Evolutionary conservation across 1,140 invertebrate genomes (phyloP).

Genomic region (Anthonomus grandis): DNA sequence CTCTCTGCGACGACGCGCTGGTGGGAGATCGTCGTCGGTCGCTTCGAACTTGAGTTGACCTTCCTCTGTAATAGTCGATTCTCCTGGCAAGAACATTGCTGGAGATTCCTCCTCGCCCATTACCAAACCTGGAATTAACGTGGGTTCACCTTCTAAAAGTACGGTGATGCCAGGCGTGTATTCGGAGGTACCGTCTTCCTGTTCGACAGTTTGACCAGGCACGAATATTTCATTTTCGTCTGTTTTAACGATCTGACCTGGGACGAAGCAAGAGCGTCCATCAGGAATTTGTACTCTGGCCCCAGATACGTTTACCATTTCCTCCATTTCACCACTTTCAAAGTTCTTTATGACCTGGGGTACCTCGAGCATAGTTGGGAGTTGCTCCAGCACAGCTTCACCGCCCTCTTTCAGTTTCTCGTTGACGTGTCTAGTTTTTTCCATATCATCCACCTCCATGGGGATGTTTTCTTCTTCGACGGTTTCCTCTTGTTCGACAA

Average conservation of each 20-base stretch:
- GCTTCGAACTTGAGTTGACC: constrained; percentile 50
- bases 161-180: constrained; percentile 73
- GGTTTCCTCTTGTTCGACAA: constrained; percentile 39
- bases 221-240: constrained; percentile 64
- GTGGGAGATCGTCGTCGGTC: constrained; percentile 39
- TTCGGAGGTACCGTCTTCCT: constrained; percentile 55
- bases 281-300: constrained; percentile 63
- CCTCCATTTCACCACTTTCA: constrained; percentile 58
- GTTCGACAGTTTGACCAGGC: constrained; percentile 68
- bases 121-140: constrained; percentile 57
- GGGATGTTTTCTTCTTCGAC: constrained; percentile 45
- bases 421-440: constrained; percentile 56
- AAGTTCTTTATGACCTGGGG: constrained; percentile 61
- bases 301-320: constrained; percentile 60
- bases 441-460: constrained; percentile 54
- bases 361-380: constrained; percentile 62
- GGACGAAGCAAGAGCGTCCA: constrained; percentile 44
- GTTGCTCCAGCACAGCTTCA: constrained; percentile 51
- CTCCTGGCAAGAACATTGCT: constrained; percentile 57
- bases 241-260: constrained; percentile 65
- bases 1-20: constrained; percentile 15
- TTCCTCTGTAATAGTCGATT: constrained; percentile 53
- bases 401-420: constrained; percentile 53
- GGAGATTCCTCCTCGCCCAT: constrained; percentile 41
- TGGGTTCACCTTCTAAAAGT: constrained; percentile 61